Conservation (phyloP, 37 sponge, comb jelly and placozoan species). For the Crambe crambe region DNA sequence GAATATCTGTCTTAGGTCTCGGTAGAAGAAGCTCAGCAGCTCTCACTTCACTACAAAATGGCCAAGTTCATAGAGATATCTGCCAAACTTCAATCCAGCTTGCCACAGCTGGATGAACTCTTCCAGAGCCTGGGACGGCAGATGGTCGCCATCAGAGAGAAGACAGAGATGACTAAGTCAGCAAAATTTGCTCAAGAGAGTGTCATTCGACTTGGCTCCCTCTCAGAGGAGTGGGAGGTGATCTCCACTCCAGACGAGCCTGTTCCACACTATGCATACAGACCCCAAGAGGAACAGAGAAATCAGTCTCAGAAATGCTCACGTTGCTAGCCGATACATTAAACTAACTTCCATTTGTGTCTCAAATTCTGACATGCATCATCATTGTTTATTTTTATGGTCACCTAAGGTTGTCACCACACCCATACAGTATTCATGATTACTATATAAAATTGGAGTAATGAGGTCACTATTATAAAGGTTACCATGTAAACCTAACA, state of each 20-base stretch:
- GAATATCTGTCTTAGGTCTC: too few species aligned
- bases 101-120: slow-evolving; percentile 6
- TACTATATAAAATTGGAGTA: too few species aligned
- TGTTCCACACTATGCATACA: slow-evolving; percentile 5
- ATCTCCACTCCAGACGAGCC: slow-evolving; percentile 33
- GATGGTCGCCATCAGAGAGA: slow-evolving; percentile 36
- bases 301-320: neutral
- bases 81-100: slow-evolving; percentile 15
- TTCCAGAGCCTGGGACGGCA: slow-evolving; percentile 15
- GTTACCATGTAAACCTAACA: too few species aligned
- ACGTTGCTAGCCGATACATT: neutral
- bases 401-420: too few species aligned
- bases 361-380: too few species aligned
- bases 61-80: slow-evolving; percentile 30
- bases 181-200: neutral
- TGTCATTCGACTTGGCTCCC: slow-evolving; percentile 9
- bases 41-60: slow-evolving; percentile 47
- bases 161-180: slow-evolving; percentile 22
- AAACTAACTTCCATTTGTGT: neutral
- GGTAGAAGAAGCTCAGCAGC: slow-evolving; percentile 17
- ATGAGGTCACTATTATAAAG: too few species aligned
- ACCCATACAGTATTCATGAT: too few species aligned
- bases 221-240: slow-evolving; percentile 47
- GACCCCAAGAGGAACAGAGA: slow-evolving; percentile 5
- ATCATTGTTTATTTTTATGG: too few species aligned